phyloP scores from a whole-genome alignment of 2,113 vertebrate genomes.

The Climacteris rufus region DNA sequence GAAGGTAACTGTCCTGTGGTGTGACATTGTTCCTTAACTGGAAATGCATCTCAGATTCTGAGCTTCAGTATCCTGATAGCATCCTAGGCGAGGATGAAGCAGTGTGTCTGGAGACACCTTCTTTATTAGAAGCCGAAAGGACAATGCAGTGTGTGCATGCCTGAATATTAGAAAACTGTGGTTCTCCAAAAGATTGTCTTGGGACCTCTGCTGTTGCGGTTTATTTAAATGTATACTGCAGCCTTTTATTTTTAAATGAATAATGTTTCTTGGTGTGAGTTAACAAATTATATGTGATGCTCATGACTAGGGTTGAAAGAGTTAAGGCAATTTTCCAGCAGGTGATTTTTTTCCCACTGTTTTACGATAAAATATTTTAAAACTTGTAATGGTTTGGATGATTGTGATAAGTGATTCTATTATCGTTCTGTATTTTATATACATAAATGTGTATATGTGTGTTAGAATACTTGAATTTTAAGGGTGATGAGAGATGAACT shows the following conservation, averaged over 20 bases:
- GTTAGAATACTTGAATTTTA: not conserved
- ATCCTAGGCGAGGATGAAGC: not conserved
- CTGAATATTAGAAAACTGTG: not conserved
- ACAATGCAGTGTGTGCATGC: not conserved
- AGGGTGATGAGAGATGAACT: not conserved
- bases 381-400: not conserved
- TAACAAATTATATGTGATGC: not conserved
- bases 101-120: not conserved
- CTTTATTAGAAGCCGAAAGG: not conserved
- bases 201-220: not conserved
- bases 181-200: not conserved
- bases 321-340: not conserved
- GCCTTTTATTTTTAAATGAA: not conserved
- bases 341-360: not conserved
- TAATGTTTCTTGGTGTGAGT: not conserved
- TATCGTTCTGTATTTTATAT: not conserved
- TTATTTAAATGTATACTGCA: not conserved
- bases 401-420: not conserved
- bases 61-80: not conserved
- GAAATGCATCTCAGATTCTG: not conserved
- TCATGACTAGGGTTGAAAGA: not conserved
- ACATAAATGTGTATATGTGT: fast-evolving
- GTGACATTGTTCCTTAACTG: not conserved
- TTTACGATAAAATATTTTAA: not conserved
- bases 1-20: not conserved